These are phyloP conservation scores for Ormyrus thymus DNA, from an alignment of 2,888 invertebrate genomes.

Conservation along the genomic window DNA sequence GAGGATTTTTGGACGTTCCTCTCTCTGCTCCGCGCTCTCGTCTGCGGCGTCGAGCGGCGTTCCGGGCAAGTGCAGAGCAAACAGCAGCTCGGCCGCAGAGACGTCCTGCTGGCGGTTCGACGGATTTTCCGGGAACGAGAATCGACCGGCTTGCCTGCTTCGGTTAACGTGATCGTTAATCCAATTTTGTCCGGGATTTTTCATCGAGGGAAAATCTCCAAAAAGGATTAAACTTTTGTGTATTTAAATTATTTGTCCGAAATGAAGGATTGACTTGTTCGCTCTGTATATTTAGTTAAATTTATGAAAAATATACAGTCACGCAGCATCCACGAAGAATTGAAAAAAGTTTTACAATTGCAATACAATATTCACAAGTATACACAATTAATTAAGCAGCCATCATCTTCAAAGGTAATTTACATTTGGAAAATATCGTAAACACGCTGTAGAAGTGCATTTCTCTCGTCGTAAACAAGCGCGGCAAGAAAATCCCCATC, in stretches of 20 bases:
- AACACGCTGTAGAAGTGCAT: background rate
- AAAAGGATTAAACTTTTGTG: no score
- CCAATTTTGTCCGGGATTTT: no score
- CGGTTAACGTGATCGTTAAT: background rate
- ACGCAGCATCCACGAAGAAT: no score
- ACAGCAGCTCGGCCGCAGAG: background rate
- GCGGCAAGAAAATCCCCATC: conserved; percentile 3
- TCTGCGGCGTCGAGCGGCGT: background rate
- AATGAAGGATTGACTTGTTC: no score
- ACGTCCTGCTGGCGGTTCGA: background rate
- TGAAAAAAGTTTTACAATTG: no score
- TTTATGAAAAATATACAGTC: no score
- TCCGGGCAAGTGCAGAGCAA: conserved; percentile 35
- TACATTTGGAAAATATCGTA: background rate
- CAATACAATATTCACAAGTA: no score
- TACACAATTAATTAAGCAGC: no score
- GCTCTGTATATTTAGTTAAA: no score
- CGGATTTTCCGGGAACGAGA: conserved; percentile 7
- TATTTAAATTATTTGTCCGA: no score
- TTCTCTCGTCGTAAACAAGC: background rate
- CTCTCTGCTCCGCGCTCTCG: no score
- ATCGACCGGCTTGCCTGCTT: background rate
- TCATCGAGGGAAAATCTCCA: no score
- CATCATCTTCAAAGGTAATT: background rate
- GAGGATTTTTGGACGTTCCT: background rate